A percentile compares a stretch with the other conserved stretches of the same genome.
Conservation (phyloP, 2,888 invertebrate genomes). For the Tiliacea citrago region DNA sequence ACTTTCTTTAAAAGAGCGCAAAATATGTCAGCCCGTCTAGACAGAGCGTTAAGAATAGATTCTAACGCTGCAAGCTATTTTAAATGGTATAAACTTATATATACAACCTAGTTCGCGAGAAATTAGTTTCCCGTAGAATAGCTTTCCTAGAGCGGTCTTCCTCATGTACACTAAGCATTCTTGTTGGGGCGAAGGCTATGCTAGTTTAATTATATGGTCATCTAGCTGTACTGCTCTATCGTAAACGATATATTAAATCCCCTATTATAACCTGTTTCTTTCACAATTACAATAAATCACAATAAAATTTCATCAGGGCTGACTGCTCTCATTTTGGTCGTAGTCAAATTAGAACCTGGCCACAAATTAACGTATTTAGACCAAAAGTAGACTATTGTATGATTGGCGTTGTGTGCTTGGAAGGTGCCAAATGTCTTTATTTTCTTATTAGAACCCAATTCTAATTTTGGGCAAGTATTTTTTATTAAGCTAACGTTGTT, state of each 20-base stretch:
- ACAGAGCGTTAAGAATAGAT: slow-evolving; percentile 6
- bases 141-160: neutral
- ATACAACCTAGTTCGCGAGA: too few species aligned
- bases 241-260: neutral
- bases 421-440: neutral
- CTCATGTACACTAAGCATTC: neutral
- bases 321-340: neutral
- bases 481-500: neutral
- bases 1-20: neutral
- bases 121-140: neutral
- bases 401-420: neutral
- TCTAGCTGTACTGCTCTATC: neutral
- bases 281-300: too few species aligned
- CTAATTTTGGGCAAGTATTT: neutral
- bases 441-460: neutral
- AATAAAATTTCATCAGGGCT: neutral
- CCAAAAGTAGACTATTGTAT: neutral
- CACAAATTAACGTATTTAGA: neutral
- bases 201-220: neutral
- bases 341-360: neutral
- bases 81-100: neutral
- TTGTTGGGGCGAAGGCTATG: neutral
- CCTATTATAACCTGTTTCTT: neutral
- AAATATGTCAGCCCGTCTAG: neutral
- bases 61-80: neutral